Evolutionary conservation across 2,113 vertebrate species (phyloP).

Genomic region (Chaetodon trifascialis): DNA sequence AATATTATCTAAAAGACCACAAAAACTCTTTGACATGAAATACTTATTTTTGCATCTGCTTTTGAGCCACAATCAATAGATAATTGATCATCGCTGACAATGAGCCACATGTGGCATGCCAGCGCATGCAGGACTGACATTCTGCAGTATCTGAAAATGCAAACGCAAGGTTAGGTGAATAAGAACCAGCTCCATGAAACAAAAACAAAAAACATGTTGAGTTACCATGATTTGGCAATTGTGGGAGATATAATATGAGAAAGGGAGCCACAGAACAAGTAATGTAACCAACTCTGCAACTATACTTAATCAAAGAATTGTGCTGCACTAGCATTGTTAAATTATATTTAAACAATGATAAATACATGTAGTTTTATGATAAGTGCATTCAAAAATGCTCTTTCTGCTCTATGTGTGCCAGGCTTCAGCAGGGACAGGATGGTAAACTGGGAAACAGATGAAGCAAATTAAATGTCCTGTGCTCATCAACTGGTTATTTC

Average conservation of each 20-base stretch:
- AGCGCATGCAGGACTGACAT: neutral
- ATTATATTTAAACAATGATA: neutral
- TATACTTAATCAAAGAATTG: neutral
- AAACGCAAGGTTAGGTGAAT: neutral
- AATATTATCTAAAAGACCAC: slow-evolving; percentile 4
- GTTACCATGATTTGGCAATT: neutral
- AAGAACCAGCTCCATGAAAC: neutral
- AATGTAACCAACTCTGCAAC: neutral
- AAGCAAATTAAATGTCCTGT: slow-evolving; percentile 7
- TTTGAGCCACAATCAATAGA: slow-evolving; percentile 4
- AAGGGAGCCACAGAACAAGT: neutral
- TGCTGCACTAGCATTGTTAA: neutral
- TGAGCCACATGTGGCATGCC: neutral
- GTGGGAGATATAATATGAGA: neutral
- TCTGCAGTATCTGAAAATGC: neutral
- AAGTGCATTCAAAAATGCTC: slow-evolving; percentile 4
- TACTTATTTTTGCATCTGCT: neutral
- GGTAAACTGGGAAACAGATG: neutral
- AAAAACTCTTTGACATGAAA: neutral
- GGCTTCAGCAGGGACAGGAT: slow-evolving; percentile 5
- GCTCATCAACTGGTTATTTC: slow-evolving; percentile 51
- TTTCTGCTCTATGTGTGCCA: neutral
- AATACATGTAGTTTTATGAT: slow-evolving; percentile 1
- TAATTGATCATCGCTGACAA: neutral
- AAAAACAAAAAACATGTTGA: neutral